Evolutionary conservation across 2,797 vertebrate species (phyloP).

Genomic region (Clarias fuscus): DNA sequence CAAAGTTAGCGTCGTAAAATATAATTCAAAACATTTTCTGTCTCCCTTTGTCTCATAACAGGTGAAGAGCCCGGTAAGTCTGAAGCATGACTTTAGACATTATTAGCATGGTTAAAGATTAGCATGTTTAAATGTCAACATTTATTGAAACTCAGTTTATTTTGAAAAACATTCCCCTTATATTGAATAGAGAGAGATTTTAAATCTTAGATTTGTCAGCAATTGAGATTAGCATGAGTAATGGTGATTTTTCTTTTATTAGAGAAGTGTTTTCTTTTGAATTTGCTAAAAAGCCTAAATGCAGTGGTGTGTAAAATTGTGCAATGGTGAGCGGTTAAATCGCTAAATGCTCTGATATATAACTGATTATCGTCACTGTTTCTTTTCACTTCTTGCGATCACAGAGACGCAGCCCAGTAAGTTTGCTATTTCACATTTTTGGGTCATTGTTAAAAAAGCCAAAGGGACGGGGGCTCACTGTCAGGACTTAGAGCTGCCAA

Average conservation of each 20-base stretch:
- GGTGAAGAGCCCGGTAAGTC: constrained; percentile 97
- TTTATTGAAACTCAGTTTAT: neutral
- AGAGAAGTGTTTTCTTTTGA: neutral
- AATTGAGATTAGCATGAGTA: too few relatives aligned
- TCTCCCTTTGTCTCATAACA: constrained; percentile 65
- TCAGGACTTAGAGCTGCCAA: neutral
- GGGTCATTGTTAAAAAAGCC: neutral
- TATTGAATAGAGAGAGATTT: neutral
- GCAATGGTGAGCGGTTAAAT: neutral
- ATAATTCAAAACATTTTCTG: neutral
- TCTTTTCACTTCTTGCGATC: constrained; percentile 94
- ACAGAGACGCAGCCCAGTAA: constrained; percentile 99
- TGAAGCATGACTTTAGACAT: neutral
- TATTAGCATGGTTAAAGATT: neutral
- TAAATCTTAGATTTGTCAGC: neutral
- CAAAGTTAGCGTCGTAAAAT: too few relatives aligned
- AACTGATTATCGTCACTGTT: constrained; percentile 58
- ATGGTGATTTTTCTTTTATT: too few relatives aligned
- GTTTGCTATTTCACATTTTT: constrained; percentile 57
- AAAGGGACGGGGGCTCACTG: too few relatives aligned
- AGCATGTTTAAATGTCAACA: neutral
- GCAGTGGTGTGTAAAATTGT: neutral
- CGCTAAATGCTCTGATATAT: neutral
- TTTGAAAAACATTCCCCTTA: neutral
- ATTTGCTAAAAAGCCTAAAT: neutral